Percentiles rank a stretch among this genome's conserved stretches.
Evolutionary conservation across 2,797 vertebrate species (phyloP).

Genomic region (Onychomys leucogaster): DNA sequence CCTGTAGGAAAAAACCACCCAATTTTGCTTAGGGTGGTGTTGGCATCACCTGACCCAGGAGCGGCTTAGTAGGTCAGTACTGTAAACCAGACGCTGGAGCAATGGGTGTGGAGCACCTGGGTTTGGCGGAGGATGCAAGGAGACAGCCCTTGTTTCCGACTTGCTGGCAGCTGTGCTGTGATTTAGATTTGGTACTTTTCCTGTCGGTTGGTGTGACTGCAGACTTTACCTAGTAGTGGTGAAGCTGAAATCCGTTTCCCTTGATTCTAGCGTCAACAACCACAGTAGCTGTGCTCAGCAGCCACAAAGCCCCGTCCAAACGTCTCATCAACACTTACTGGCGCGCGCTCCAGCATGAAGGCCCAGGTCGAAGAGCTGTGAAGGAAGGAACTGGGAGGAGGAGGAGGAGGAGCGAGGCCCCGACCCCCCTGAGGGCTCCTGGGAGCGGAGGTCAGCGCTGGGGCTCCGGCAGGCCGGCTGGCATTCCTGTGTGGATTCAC

Average conservation of each 20-base stretch:
- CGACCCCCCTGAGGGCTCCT: not conserved
- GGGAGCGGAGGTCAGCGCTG: constrained; percentile 68
- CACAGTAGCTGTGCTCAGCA: not conserved
- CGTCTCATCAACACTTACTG: constrained; percentile 72
- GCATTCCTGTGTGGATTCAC: constrained; percentile 88
- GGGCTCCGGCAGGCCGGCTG: constrained; percentile 88
- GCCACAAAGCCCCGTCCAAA: not conserved
- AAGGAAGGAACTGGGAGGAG: constrained; percentile 91
- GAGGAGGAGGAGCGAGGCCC: constrained; percentile 85
- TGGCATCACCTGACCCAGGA: not conserved
- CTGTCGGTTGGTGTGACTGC: not conserved
- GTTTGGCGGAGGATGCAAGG: not conserved
- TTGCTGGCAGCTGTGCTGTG: not conserved
- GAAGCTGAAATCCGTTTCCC: constrained; percentile 17
- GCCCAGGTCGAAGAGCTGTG: constrained; percentile 93
- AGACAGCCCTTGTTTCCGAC: not conserved
- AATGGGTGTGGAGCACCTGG: not conserved
- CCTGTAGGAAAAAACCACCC: not conserved
- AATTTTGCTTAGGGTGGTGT: not conserved
- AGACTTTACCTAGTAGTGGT: constrained; percentile 5
- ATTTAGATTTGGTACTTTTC: not conserved
- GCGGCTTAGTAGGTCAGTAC: not conserved
- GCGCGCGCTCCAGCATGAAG: constrained; percentile 87
- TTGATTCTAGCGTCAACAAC: constrained; percentile 17
- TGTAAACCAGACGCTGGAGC: not conserved